phyloP scores from a whole-genome alignment of 2,113 vertebrate genomes.

The Ptychochromis oligacanthus region DNA sequence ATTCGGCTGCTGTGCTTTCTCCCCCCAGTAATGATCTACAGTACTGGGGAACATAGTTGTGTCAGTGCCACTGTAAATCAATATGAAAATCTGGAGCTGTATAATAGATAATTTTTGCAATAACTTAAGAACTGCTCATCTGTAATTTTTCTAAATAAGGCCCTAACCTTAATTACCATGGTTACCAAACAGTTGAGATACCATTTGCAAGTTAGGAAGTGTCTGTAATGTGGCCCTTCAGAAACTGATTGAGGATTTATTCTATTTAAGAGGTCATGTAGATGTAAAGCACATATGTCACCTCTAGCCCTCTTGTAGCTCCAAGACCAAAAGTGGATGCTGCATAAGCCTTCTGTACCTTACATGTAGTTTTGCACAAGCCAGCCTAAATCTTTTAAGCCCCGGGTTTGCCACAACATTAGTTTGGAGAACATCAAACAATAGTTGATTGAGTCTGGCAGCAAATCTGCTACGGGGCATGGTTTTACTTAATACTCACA shows the following conservation, averaged over 20 bases:
- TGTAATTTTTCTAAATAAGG: not conserved
- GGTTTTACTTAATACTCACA: slow-evolving; percentile 32
- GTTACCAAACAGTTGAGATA: not conserved
- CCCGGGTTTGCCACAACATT: slow-evolving; percentile 15
- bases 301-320: not conserved
- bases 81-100: not conserved
- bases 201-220: not conserved
- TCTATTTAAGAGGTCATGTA: slow-evolving; percentile 3
- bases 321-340: not conserved
- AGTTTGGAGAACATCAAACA: slow-evolving; percentile 20
- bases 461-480: slow-evolving; percentile 10
- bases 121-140: not conserved
- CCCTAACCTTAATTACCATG: not conserved
- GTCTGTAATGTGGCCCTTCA: not conserved
- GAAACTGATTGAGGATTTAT: not conserved
- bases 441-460: slow-evolving; percentile 24
- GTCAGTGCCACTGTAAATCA: slow-evolving; percentile 37
- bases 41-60: not conserved
- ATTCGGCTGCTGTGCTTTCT: slow-evolving; percentile 11
- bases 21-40: slow-evolving; percentile 3
- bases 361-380: slow-evolving; percentile 13
- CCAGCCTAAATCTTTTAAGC: not conserved
- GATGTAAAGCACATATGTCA: slow-evolving; percentile 7
- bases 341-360: not conserved
- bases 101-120: not conserved